Conservation (phyloP, 2,888 invertebrate genomes). For the Fragum sueziense region DNA sequence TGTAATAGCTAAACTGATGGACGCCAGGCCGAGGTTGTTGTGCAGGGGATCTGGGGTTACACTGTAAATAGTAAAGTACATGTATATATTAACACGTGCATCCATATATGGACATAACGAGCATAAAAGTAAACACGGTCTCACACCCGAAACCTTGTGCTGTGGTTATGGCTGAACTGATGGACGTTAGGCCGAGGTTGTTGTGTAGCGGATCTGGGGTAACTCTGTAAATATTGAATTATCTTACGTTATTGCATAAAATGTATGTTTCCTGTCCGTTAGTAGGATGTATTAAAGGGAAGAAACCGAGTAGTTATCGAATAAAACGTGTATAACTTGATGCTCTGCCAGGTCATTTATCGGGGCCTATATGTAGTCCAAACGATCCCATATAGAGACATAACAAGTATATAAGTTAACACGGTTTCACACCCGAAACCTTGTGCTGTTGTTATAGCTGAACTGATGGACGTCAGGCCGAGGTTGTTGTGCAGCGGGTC, state of each 20-base stretch:
- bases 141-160: conserved; percentile 93
- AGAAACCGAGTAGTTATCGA: no score
- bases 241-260: no score
- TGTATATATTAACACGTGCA: conserved; percentile 88
- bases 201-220: conserved; percentile 55
- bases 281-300: no score
- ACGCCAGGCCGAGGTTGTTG: conserved; percentile 69
- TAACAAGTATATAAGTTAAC: conserved; percentile 93
- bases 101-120: conserved; percentile 91
- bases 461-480: conserved; percentile 64
- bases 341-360: no score
- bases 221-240: conserved; percentile 64
- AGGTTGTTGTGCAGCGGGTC: conserved; percentile 60
- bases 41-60: conserved; percentile 61
- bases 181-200: conserved; percentile 69
- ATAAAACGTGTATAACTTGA: no score
- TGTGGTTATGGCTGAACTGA: conserved; percentile 80
- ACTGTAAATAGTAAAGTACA: conserved; percentile 62
- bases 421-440: conserved; percentile 92
- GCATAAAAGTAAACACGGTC: conserved; percentile 92
- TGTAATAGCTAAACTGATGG: conserved; percentile 70
- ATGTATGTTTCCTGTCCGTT: no score
- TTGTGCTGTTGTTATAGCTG: conserved; percentile 85
- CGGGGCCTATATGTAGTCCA: no score
- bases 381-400: conserved; percentile 91